Evolutionary conservation across 2,113 vertebrate species (phyloP).

Genomic region (Phrynosoma blainvillii): DNA sequence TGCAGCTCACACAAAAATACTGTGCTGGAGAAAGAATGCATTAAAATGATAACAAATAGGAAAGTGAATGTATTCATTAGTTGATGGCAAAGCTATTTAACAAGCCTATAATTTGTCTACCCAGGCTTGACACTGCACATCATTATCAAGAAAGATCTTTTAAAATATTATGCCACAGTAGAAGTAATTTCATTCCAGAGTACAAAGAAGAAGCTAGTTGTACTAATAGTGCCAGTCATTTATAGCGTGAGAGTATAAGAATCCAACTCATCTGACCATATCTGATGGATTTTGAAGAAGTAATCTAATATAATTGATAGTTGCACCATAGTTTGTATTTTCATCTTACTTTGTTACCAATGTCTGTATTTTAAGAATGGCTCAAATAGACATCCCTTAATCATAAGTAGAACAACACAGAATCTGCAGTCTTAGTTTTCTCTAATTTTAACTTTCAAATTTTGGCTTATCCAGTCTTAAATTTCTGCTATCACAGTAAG

Average conservation of each 20-base stretch:
- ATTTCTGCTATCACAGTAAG: conserved; percentile 15
- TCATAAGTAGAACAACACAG: not conserved
- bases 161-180: conserved; percentile 18
- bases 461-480: conserved; percentile 32
- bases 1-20: conserved; percentile 12
- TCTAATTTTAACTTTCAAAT: not conserved
- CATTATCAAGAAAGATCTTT: conserved; percentile 19
- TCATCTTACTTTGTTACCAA: not conserved
- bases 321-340: not conserved
- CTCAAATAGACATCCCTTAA: not conserved
- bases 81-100: conserved; percentile 12
- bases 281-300: conserved; percentile 4
- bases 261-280: not conserved
- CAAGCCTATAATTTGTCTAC: conserved; percentile 21
- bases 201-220: conserved; percentile 12
- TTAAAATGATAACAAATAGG: conserved; percentile 22
- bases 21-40: not conserved
- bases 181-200: conserved; percentile 12
- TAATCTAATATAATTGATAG: not conserved
- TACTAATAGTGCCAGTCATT: conserved; percentile 3
- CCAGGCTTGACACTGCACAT: conserved; percentile 28
- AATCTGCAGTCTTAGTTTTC: not conserved
- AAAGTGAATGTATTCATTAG: conserved; percentile 6
- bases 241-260: not conserved
- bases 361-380: not conserved